These are phyloP conservation scores for Gracilinanus agilis DNA, from an alignment of 2,113 vertebrate genomes.

Conservation along the genomic window DNA sequence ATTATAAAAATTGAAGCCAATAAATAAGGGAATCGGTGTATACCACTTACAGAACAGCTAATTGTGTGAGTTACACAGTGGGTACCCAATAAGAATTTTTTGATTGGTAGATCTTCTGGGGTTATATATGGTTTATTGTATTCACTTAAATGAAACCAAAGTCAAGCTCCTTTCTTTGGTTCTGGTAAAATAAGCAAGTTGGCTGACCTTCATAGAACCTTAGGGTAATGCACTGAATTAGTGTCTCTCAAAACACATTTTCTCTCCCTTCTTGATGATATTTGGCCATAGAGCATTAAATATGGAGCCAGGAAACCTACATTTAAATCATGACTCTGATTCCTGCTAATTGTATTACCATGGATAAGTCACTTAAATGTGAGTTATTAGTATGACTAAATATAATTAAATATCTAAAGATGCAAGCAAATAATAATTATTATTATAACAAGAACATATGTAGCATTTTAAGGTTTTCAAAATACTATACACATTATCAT, in stretches of 20 bases:
- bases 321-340: not conserved
- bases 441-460: not conserved
- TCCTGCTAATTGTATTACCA: not conserved
- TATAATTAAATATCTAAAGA: not conserved
- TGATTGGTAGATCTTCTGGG: not conserved
- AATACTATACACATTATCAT: not conserved
- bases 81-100: not conserved
- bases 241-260: not conserved
- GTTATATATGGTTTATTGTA: not conserved
- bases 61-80: not conserved
- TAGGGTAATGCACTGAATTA: not conserved
- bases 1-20: not conserved
- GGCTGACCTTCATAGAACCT: not conserved
- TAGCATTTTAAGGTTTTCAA: not conserved
- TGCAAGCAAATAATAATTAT: not conserved
- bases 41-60: not conserved
- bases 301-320: not conserved
- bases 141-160: not conserved
- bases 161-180: not conserved
- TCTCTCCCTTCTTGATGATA: not conserved
- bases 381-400: not conserved
- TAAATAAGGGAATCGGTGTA: not conserved
- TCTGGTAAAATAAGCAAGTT: not conserved
- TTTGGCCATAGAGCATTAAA: not conserved
- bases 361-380: constrained; percentile 8